Evolutionary conservation across 2,888 invertebrate species (phyloP).

Genomic region (Drosophila kambysellisi): DNA sequence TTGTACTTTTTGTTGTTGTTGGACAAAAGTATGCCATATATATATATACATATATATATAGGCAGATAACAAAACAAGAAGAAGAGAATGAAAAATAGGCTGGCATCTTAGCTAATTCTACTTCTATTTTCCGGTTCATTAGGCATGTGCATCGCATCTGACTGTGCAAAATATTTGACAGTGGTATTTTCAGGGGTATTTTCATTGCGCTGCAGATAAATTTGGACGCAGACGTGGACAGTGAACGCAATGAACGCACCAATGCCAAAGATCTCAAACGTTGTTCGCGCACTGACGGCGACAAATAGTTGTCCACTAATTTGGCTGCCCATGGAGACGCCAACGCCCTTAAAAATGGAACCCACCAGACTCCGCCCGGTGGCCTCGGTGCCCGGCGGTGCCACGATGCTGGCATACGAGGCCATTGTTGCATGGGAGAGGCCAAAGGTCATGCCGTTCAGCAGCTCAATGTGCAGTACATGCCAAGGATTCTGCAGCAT

Average conservation of each 20-base stretch:
- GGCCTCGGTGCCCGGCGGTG: conserved; percentile 93
- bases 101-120: conserved; percentile 74
- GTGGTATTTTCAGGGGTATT: conserved; percentile 82
- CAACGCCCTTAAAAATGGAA: conserved; percentile 95
- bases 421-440: conserved; percentile 95
- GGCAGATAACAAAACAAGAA: conserved; percentile 38
- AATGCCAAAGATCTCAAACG: conserved; percentile 90
- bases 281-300: conserved; percentile 88
- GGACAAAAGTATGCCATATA: not conserved
- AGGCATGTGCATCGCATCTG: conserved; percentile 89
- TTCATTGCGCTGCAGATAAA: conserved; percentile 79
- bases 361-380: conserved; percentile 95
- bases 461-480: conserved; percentile 92
- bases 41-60: conserved; percentile 2
- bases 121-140: conserved; percentile 85
- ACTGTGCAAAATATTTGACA: conserved; percentile 88
- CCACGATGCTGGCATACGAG: conserved; percentile 93
- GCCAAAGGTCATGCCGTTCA: conserved; percentile 95
- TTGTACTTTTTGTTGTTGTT: conserved; percentile 16
- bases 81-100: not conserved
- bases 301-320: conserved; percentile 90
- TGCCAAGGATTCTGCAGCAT: conserved; percentile 92
- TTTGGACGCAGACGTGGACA: conserved; percentile 87
- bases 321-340: conserved; percentile 92
- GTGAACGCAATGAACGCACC: conserved; percentile 88